Evolutionary conservation across 2,113 vertebrate genomes (phyloP).

Genomic region (Siniperca knerii): DNA sequence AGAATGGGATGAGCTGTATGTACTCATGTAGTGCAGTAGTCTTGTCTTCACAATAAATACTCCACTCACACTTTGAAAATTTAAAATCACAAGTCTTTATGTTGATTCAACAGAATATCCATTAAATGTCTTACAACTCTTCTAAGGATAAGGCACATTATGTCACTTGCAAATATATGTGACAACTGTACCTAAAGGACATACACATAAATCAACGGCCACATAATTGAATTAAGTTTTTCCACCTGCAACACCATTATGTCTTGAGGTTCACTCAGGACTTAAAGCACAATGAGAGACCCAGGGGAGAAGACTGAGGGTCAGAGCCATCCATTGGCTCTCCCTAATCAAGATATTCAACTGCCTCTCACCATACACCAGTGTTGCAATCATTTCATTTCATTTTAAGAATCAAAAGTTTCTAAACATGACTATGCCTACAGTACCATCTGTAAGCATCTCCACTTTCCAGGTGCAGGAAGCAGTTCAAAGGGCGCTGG

Average conservation of each 20-base stretch:
- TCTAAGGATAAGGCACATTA: conserved; percentile 69
- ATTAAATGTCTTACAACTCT: conserved; percentile 50
- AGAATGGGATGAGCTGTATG: neutral
- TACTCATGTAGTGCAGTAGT: neutral
- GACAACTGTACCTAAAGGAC: conserved; percentile 59
- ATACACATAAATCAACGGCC: conserved; percentile 45
- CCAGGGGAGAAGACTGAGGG: conserved; percentile 10
- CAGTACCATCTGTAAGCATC: conserved; percentile 54
- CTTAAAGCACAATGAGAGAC: conserved; percentile 15
- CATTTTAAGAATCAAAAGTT: conserved; percentile 42
- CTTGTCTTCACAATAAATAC: conserved; percentile 33
- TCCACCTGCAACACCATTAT: conserved; percentile 6
- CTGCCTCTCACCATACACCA: conserved; percentile 55
- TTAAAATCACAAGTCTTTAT: conserved; percentile 66
- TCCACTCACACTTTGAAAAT: neutral
- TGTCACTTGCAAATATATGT: conserved; percentile 63
- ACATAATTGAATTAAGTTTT: conserved; percentile 8
- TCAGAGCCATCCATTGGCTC: conserved; percentile 21
- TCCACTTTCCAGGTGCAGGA: conserved; percentile 45
- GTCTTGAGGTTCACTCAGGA: conserved; percentile 30
- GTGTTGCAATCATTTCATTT: conserved; percentile 49
- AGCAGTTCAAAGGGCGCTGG: conserved; percentile 40
- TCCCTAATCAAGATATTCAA: conserved; percentile 35
- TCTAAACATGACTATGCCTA: conserved; percentile 53
- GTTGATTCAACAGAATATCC: conserved; percentile 55